These are phyloP conservation scores for Solea solea DNA, from an alignment of 2,113 vertebrate species.

Conservation along the genomic window DNA sequence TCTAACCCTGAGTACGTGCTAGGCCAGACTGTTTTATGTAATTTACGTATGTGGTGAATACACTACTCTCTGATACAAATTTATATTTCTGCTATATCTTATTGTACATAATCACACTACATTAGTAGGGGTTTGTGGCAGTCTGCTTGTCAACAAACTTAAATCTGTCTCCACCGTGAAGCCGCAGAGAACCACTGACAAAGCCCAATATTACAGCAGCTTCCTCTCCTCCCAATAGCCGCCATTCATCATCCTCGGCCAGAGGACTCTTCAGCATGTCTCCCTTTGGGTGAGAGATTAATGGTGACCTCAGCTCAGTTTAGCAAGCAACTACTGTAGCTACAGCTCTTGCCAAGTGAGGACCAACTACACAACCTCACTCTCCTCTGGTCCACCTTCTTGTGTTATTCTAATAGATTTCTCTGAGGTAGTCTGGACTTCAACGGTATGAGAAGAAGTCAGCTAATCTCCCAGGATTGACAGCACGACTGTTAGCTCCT, in stretches of 20 bases:
- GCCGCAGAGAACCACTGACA: slow-evolving; percentile 30
- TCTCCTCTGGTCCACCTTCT: slow-evolving; percentile 22
- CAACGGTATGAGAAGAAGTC: slow-evolving; percentile 31
- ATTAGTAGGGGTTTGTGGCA: neutral
- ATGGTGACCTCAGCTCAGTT: slow-evolving; percentile 68
- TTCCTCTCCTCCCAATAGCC: slow-evolving; percentile 38
- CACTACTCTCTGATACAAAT: neutral
- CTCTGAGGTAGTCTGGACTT: slow-evolving; percentile 25
- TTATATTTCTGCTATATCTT: neutral
- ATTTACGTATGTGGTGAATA: neutral
- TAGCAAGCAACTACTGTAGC: slow-evolving; percentile 44
- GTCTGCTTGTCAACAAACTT: slow-evolving; percentile 25
- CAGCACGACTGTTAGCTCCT: slow-evolving; percentile 29
- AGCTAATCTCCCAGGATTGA: slow-evolving; percentile 27
- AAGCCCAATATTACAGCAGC: slow-evolving; percentile 55
- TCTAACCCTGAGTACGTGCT: neutral
- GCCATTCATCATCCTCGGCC: slow-evolving; percentile 64
- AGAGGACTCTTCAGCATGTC: slow-evolving; percentile 41
- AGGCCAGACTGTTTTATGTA: slow-evolving; percentile 1
- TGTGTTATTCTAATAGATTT: slow-evolving; percentile 23
- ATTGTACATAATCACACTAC: neutral
- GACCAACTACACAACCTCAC: slow-evolving; percentile 30
- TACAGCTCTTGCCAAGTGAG: slow-evolving; percentile 41
- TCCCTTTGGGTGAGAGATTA: slow-evolving; percentile 61
- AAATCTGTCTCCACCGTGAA: slow-evolving; percentile 34